These are phyloP conservation scores for Hydractinia symbiolongicarpus DNA, from an alignment of 30 jellyfish, hydroid and myxozoan species.

Conservation along the genomic window DNA sequence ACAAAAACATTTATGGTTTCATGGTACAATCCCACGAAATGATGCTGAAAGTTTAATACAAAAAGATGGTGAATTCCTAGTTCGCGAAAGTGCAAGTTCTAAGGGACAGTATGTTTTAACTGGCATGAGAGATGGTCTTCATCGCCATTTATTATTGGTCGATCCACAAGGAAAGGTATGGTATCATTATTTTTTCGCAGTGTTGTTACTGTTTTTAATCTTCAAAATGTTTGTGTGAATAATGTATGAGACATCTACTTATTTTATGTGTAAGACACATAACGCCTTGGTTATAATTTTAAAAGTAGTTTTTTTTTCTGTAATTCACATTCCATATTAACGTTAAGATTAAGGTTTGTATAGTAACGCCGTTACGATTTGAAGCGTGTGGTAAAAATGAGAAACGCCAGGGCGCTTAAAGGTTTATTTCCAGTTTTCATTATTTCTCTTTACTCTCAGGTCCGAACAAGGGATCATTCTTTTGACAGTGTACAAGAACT, in stretches of 20 bases:
- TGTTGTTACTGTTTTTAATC: not conserved
- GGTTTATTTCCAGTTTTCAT: not conserved
- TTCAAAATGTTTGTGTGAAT: not conserved
- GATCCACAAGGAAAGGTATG: slow-evolving; percentile 91
- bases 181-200: not conserved
- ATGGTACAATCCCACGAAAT: slow-evolving; percentile 68
- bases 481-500: slow-evolving; percentile 78
- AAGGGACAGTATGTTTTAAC: slow-evolving; percentile 40
- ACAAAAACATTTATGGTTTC: slow-evolving; percentile 56
- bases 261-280: too few species aligned
- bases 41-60: slow-evolving; percentile 51
- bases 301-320: too few species aligned
- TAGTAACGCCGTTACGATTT: too few species aligned
- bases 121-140: slow-evolving; percentile 49
- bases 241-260: not conserved
- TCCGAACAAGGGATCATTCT: slow-evolving; percentile 81
- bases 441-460: slow-evolving; percentile 40
- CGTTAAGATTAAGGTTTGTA: too few species aligned
- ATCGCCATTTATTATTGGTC: slow-evolving; percentile 40
- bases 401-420: too few species aligned
- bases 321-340: too few species aligned
- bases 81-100: slow-evolving; percentile 37
- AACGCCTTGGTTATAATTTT: too few species aligned
- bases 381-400: too few species aligned
- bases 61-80: slow-evolving; percentile 43